Percentiles rank a stretch among this genome's conserved stretches.
phyloP scores from a whole-genome alignment of 2,797 vertebrate species.

The Pseudopleuronectes americanus region DNA sequence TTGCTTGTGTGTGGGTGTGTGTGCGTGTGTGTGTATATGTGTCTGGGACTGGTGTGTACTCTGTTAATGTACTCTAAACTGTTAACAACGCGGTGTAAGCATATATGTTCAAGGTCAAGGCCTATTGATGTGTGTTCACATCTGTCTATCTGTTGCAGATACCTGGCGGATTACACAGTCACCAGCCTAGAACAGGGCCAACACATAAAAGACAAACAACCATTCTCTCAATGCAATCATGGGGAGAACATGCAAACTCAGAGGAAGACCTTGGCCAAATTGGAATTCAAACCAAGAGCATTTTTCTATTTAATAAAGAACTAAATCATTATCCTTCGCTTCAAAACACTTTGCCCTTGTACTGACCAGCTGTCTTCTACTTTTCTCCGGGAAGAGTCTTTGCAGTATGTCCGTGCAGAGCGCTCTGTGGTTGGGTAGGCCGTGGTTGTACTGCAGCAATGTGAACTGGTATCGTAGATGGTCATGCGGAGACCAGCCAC shows the following conservation, averaged over 20 bases:
- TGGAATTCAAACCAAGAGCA: no score
- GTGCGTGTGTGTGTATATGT: neutral
- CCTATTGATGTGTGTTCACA: neutral
- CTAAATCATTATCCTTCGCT: neutral
- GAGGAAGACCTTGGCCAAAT: no score
- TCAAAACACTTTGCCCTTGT: neutral
- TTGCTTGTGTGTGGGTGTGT: neutral
- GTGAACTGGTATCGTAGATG: slow-evolving; percentile 86
- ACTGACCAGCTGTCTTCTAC: slow-evolving; percentile 90
- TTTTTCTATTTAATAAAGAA: neutral
- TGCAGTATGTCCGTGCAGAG: slow-evolving; percentile 90
- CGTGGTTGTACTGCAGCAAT: slow-evolving; percentile 84
- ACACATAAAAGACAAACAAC: no score
- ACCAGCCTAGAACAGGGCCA: no score
- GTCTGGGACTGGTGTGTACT: no score
- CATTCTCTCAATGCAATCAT: no score
- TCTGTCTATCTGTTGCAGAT: neutral
- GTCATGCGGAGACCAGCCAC: slow-evolving; percentile 87
- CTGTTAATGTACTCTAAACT: neutral
- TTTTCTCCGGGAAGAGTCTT: slow-evolving; percentile 87
- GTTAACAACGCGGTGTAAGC: neutral
- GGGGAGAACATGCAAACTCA: no score
- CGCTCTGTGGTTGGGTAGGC: slow-evolving; percentile 82
- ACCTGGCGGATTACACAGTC: no score
- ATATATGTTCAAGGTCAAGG: neutral